These are phyloP conservation scores for Sphaerophoria taeniata DNA, from an alignment of 2,888 invertebrate genomes.

Conservation along the genomic window DNA sequence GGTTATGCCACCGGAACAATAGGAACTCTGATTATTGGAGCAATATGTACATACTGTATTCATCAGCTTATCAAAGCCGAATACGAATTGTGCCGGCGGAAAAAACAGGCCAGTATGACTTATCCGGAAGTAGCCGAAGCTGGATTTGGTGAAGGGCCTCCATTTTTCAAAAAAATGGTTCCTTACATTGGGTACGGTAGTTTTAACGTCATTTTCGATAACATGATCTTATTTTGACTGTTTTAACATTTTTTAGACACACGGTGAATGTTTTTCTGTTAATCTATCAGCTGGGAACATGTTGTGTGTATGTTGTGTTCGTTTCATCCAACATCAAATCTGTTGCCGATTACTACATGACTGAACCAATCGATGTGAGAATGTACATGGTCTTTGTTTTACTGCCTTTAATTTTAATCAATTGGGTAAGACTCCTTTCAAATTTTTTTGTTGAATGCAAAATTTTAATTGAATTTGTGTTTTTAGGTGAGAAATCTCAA, in stretches of 20 bases:
- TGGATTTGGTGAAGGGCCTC: conserved; percentile 90
- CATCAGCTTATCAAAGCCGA: conserved; percentile 89
- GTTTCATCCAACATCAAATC: conserved; percentile 93
- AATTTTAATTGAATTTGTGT: not conserved
- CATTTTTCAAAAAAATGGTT: conserved; percentile 86
- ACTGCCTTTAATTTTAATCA: conserved; percentile 90
- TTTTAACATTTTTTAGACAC: conserved; percentile 85
- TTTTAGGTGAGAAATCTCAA: conserved; percentile 87
- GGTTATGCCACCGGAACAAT: conserved; percentile 87
- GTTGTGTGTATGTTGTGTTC: conserved; percentile 98
- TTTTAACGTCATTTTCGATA: conserved; percentile 77
- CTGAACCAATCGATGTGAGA: conserved; percentile 84
- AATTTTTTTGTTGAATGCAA: not conserved
- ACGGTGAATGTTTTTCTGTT: conserved; percentile 89
- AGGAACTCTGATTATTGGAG: conserved; percentile 92
- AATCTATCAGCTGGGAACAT: conserved; percentile 96
- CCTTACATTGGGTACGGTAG: conserved; percentile 87
- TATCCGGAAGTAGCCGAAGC: conserved; percentile 93
- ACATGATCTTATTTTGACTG: no score
- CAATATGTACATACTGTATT: conserved; percentile 97
- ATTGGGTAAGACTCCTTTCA: conserved; percentile 87
- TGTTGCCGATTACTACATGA: conserved; percentile 85
- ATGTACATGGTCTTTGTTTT: conserved; percentile 89
- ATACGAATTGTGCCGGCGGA: conserved; percentile 85
- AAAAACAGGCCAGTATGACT: conserved; percentile 86